Conservation (phyloP, 64 coral and sea anemone species). For the Stichodactyla mertensii region DNA sequence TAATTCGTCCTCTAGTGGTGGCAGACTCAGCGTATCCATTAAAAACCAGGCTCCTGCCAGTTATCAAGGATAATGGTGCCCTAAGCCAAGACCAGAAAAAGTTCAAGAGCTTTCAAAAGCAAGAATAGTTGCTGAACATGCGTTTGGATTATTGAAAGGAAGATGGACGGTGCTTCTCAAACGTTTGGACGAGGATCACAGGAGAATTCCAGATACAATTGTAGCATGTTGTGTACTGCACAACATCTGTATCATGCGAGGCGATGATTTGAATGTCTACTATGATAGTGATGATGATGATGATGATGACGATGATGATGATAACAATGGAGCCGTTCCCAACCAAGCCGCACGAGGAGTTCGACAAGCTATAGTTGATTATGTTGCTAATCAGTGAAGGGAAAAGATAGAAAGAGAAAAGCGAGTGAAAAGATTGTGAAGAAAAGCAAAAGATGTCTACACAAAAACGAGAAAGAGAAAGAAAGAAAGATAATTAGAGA, state of each 20-base stretch:
- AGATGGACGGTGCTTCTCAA: constrained; percentile 5
- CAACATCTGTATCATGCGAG: constrained; percentile 26
- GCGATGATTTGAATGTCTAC: constrained; percentile 37
- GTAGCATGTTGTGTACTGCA: constrained; percentile 18
- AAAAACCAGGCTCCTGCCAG: constrained; percentile 70
- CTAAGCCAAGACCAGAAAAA: constrained; percentile 14
- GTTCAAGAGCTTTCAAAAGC: constrained; percentile 12
- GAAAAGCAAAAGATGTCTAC: no score
- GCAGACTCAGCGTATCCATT: constrained; percentile 60
- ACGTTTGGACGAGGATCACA: background rate
- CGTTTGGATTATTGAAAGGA: constrained; percentile 21
- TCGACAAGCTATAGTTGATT: constrained; percentile 56
- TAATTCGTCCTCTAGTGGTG: constrained; percentile 54
- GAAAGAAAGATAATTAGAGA: background rate
- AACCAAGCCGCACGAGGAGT: constrained; percentile 48
- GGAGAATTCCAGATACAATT: constrained; percentile 8
- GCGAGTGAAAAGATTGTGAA: background rate
- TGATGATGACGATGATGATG: constrained; percentile 42
- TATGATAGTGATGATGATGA: no score
- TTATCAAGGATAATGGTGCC: constrained; percentile 59
- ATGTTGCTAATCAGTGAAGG: constrained; percentile 43
- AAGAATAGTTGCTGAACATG: constrained; percentile 8
- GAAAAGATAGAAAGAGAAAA: no score
- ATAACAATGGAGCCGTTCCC: constrained; percentile 23
- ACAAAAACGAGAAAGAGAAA: no score